phyloP scores from a whole-genome alignment of 2,113 vertebrate genomes.

The Strigops habroptila region DNA sequence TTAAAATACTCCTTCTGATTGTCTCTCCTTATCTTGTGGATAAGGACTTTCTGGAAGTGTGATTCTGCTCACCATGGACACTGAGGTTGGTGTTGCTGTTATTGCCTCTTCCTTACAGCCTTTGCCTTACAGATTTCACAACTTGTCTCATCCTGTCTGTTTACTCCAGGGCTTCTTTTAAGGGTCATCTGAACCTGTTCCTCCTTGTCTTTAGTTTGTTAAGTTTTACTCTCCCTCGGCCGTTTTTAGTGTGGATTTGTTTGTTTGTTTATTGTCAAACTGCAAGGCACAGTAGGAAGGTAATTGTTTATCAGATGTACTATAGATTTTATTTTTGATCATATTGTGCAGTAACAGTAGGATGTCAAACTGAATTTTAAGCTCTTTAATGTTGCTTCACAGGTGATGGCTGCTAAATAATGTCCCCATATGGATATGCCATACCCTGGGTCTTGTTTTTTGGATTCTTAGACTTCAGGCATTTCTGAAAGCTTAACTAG shows the following conservation, averaged over 20 bases:
- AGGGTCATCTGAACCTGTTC: slow-evolving; percentile 12
- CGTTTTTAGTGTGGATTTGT: neutral
- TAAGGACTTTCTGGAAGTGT: neutral
- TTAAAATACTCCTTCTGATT: neutral
- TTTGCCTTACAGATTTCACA: neutral
- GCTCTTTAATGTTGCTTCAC: neutral
- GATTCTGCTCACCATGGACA: neutral
- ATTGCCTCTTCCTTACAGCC: neutral
- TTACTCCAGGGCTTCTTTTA: neutral
- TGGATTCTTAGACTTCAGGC: neutral
- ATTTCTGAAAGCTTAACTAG: neutral
- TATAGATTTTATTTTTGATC: slow-evolving; percentile 3
- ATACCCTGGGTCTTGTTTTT: neutral
- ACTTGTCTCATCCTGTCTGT: neutral
- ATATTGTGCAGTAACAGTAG: neutral
- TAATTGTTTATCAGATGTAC: neutral
- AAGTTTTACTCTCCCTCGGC: neutral
- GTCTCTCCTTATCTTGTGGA: neutral
- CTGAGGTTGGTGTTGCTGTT: neutral
- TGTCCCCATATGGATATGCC: neutral
- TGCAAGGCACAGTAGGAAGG: neutral
- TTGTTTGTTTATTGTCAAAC: neutral
- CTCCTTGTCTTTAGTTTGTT: neutral
- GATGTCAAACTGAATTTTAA: slow-evolving; percentile 2
- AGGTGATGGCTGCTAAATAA: neutral